phyloP scores from a whole-genome alignment of 2,888 invertebrate species.

The Hofmannophila pseudospretella region DNA sequence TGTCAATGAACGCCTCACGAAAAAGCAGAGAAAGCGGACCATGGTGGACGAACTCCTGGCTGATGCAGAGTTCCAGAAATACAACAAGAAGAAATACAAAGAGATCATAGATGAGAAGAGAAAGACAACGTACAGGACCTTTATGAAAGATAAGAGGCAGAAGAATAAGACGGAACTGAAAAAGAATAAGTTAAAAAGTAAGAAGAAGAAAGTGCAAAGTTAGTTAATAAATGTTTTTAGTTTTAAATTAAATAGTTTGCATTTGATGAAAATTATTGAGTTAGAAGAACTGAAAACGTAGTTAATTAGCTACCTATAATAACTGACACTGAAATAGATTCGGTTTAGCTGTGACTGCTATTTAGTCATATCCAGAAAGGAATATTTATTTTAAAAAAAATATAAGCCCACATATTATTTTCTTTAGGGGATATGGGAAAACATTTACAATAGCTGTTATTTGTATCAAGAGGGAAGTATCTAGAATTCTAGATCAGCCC shows the following conservation, averaged over 20 bases:
- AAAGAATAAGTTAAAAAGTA: conserved; percentile 52
- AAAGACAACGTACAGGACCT: conserved; percentile 84
- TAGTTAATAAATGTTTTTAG: conserved; percentile 13
- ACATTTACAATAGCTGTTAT: no score
- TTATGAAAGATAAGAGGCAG: conserved; percentile 85
- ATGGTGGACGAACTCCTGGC: conserved; percentile 95
- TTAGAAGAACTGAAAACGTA: no score
- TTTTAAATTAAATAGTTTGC: not conserved
- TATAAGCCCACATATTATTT: no score
- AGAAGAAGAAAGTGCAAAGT: conserved; percentile 32
- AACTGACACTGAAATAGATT: no score
- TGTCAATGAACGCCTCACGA: conserved; percentile 88
- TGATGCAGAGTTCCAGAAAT: conserved; percentile 90
- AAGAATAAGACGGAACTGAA: conserved; percentile 75
- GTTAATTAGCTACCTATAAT: no score
- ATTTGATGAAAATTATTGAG: no score
- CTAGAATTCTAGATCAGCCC: no score
- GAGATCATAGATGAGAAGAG: conserved; percentile 85
- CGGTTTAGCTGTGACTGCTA: no score
- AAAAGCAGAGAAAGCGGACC: conserved; percentile 91
- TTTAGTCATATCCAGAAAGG: no score
- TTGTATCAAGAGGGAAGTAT: no score
- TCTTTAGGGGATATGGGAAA: no score
- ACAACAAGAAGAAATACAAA: conserved; percentile 88
- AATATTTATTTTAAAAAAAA: no score